phyloP scores from a whole-genome alignment of 23 tunicate species.

The Halocynthia aurantium region DNA sequence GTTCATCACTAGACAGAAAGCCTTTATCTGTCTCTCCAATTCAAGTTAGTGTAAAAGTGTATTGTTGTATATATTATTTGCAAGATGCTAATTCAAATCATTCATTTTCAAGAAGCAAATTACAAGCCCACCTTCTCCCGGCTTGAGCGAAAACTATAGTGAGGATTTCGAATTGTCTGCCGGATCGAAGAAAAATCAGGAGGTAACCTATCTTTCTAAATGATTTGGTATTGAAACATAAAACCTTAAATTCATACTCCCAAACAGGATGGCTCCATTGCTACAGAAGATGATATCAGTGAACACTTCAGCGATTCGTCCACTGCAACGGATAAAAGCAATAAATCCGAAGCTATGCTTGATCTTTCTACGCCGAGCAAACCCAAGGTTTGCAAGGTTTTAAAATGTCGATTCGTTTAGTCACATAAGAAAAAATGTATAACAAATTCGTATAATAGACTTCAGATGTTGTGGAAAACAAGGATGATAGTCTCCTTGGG shows the following conservation, averaged over 20 bases:
- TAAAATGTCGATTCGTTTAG: too few relatives aligned
- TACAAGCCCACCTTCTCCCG: conserved; percentile 2
- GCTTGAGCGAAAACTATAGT: neutral
- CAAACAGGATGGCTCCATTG: conserved; percentile 16
- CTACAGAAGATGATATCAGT: conserved; percentile 59
- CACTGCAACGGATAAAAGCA: conserved; percentile 17
- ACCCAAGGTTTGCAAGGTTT: neutral
- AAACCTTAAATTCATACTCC: neutral
- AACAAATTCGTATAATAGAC: too few relatives aligned
- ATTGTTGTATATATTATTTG: neutral
- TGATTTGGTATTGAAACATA: neutral
- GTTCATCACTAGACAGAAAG: too few relatives aligned
- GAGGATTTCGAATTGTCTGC: conserved; percentile 22
- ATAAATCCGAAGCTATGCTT: conserved; percentile 25
- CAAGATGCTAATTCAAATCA: neutral
- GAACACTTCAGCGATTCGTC: conserved; percentile 50
- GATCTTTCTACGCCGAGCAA: conserved; percentile 1
- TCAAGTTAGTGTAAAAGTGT: neutral
- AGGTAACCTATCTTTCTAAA: neutral
- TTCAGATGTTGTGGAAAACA: too few relatives aligned
- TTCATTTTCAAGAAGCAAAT: neutral
- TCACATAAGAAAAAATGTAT: too few relatives aligned
- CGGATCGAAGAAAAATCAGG: neutral
- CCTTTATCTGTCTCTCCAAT: neutral
- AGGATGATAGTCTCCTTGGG: too few relatives aligned